These are phyloP conservation scores for Rapana venosa DNA, from an alignment of 2,888 invertebrate species.

Conservation along the genomic window DNA sequence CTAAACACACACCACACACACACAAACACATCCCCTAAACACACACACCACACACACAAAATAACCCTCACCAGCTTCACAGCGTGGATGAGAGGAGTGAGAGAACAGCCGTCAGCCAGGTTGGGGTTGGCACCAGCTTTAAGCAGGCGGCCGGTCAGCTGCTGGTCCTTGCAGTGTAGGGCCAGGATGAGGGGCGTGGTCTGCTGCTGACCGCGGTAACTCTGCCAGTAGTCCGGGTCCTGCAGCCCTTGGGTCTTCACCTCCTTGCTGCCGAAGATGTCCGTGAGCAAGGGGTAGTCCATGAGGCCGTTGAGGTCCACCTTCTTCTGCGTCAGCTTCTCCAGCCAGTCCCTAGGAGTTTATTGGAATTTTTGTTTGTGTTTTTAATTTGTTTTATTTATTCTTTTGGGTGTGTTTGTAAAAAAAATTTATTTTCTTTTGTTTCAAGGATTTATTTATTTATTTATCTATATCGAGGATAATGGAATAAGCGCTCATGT, in stretches of 20 bases:
- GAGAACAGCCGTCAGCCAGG: slow-evolving; percentile 63
- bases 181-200: slow-evolving; percentile 49
- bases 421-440: too few relatives aligned
- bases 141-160: slow-evolving; percentile 61
- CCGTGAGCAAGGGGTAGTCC: slow-evolving; percentile 45
- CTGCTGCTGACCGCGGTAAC: slow-evolving; percentile 42
- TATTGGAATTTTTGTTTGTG: not conserved
- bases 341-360: not conserved
- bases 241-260: not conserved
- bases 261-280: slow-evolving; percentile 28
- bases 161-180: slow-evolving; percentile 41
- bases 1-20: not conserved
- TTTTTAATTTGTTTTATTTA: not conserved
- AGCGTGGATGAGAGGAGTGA: slow-evolving; percentile 76
- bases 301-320: slow-evolving; percentile 43
- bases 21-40: not conserved
- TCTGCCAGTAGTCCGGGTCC: slow-evolving; percentile 51
- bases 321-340: slow-evolving; percentile 40
- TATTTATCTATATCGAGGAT: too few relatives aligned
- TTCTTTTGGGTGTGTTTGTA: too few relatives aligned
- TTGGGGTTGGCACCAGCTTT: slow-evolving; percentile 69
- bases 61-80: slow-evolving; percentile 63
- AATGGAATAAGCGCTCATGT: too few relatives aligned
- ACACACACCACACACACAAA: not conserved
- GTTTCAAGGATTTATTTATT: too few relatives aligned